Evolutionary conservation across 2,888 invertebrate genomes (phyloP), one percentile per base, ranked within the genome.

Genomic region (Allolobophora icterica): DNA sequence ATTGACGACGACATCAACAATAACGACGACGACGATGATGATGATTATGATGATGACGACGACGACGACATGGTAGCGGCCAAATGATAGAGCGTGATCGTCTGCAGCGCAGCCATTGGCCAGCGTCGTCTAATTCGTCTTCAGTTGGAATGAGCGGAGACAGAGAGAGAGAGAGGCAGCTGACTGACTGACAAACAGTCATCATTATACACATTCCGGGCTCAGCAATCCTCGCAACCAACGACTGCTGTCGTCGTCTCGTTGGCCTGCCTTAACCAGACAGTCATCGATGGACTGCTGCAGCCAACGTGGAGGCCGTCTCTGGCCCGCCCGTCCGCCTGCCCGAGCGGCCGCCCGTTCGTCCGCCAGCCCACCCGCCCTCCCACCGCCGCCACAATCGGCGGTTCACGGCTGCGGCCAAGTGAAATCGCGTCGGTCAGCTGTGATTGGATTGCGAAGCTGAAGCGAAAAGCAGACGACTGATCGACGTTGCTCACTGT

Each of bases 371-470:
- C 52, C 52, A 8, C 52, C 52, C 2, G 24, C 52, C 24, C 52
- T 24, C 24, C 52, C 13, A 1, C 42, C 52, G 8, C 52, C 52
- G 52, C 21, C 24, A n/a, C 71, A 71, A 71, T 71, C 71, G 71
- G 71, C 71, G n/a, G 71, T 71, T 71, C 71, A 71, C 71, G 71
- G 87, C 87, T 30, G n/a, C 38, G 35, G 87, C 38, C 87, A 35
- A 87, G 38, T 87, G 21, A 87, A 38, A 87, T 87, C 35, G 87
- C 87, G 34, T 87, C 87, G 87, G 87, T 87, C 87, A 87, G 87
- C 34, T 35, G 87, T 38, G 87, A 87, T 38, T 87, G 87, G 87
- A 87, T 87, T 87, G 87, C 87, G 71, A 71, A 30, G 71, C 8
- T 71, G 71, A 71, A 71, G 71, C 71, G 71, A 71, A 71, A 71